Evolutionary conservation across 2,797 vertebrate genomes (phyloP).

Genomic region (Gymnothorax reevesii): DNA sequence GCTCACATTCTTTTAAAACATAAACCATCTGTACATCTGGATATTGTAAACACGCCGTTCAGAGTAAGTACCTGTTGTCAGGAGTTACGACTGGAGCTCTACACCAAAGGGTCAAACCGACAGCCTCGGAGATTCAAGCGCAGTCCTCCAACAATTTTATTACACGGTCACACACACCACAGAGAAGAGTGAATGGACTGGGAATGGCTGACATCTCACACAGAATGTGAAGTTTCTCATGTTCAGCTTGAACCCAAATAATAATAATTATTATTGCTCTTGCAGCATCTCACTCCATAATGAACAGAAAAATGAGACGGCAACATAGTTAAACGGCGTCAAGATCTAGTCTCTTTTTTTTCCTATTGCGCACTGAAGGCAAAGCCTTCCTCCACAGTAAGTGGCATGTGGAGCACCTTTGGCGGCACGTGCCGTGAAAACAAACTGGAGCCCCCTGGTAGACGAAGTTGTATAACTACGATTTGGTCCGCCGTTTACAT

Average conservation of each 20-base stretch:
- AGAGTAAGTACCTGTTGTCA: not conserved
- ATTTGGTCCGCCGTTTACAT: not conserved
- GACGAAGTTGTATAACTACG: not conserved
- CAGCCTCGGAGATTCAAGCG: not conserved
- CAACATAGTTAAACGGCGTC: not conserved
- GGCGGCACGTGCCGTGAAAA: not conserved
- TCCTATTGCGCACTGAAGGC: too few relatives aligned
- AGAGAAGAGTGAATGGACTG: not conserved
- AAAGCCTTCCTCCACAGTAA: too few relatives aligned
- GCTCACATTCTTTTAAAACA: not conserved
- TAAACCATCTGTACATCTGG: not conserved
- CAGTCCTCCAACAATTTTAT: not conserved
- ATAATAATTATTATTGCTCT: too few relatives aligned
- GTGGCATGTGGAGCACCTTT: too few relatives aligned
- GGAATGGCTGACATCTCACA: not conserved
- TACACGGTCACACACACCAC: not conserved
- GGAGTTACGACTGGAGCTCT: not conserved
- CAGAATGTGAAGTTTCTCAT: not conserved
- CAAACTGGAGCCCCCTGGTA: not conserved
- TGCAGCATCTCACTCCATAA: too few relatives aligned
- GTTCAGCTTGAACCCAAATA: not conserved
- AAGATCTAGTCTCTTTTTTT: not conserved
- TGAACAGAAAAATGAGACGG: not conserved
- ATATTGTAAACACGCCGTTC: not conserved
- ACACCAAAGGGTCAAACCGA: not conserved